phyloP scores from a whole-genome alignment of 1,140 invertebrate species.

The Euschistus heros region DNA sequence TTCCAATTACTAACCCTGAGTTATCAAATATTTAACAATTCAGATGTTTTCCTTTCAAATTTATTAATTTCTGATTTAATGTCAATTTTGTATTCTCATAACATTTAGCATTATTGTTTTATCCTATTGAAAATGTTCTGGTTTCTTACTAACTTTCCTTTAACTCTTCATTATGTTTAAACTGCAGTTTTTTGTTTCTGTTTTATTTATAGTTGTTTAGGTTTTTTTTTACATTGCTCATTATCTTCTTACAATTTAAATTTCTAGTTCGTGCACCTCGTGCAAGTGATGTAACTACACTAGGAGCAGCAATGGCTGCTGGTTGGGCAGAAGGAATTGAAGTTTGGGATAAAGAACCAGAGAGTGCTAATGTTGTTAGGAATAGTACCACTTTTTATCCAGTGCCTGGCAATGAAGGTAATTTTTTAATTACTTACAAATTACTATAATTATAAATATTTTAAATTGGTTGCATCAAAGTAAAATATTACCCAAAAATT shows the following conservation, averaged over 20 bases:
- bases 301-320: conserved; percentile 84
- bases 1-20: too few species aligned
- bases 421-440: conserved; percentile 25
- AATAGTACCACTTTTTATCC: conserved; percentile 64
- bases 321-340: conserved; percentile 67
- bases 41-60: too few species aligned
- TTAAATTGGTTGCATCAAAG: too few species aligned
- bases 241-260: too few species aligned
- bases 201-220: neutral
- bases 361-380: conserved; percentile 30
- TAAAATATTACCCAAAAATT: too few species aligned
- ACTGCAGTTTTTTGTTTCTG: neutral
- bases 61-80: too few species aligned
- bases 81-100: too few species aligned
- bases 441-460: conserved; percentile 20
- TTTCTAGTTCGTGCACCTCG: conserved; percentile 17
- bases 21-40: too few species aligned
- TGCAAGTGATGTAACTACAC: conserved; percentile 73
- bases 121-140: neutral
- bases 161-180: neutral
- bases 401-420: conserved; percentile 60
- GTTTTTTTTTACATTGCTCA: neutral
- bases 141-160: neutral
- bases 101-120: too few species aligned
- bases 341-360: conserved; percentile 44